Evolutionary conservation across 2,113 vertebrate species (phyloP), one percentile per base, ranked within the genome.

Genomic region (Oreocharis arfaki): DNA sequence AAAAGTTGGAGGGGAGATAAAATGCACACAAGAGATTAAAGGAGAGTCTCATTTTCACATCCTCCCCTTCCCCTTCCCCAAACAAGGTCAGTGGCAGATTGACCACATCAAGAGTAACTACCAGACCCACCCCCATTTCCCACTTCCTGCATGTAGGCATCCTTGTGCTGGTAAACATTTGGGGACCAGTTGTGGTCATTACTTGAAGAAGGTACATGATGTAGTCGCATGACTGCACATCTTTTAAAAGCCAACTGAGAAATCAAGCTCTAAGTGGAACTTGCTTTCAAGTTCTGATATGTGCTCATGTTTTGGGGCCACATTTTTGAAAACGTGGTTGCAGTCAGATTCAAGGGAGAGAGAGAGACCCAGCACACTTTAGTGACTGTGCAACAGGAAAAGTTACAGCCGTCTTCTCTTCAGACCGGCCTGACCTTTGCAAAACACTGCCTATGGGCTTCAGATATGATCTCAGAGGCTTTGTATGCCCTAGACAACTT

Each of bases 21-120:
- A 97, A 97, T 95, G 94, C 92, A 95, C 93, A 94, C 79, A 70
- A 91, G 93, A 98, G 93, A 96, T 96, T 96, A 97, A 98, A 98
- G 97, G 67, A 7, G 84, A 96, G 95, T 97, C 97, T 98, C 96
- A 96, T 97, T 98, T 97, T 97, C 95, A 96, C 95, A 98, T 97
- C 97, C 98, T 98, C 97, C 98, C 97, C 96, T 97, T 97, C 95
- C 86, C 84, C 93, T 93, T 97, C 83, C 93, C 95, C 96, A 97
- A 98, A 98, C 95, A 98, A 97, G 97, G 97, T 97, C 98, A 99
- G 98, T 98, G 98, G 98, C 98, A 98, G 98, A 98, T 98, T 98
- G 98, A 99, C 99, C 99, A 99, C 99, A 99, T 99, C 98, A 99
- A 98, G 98, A 97, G 97, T 97, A 98, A 98, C 98, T 96, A 97